Percentiles rank a stretch among this genome's conserved stretches.
These are phyloP conservation scores for Tholera decimalis DNA, from an alignment of 2,888 invertebrate species.

Conservation along the genomic window DNA sequence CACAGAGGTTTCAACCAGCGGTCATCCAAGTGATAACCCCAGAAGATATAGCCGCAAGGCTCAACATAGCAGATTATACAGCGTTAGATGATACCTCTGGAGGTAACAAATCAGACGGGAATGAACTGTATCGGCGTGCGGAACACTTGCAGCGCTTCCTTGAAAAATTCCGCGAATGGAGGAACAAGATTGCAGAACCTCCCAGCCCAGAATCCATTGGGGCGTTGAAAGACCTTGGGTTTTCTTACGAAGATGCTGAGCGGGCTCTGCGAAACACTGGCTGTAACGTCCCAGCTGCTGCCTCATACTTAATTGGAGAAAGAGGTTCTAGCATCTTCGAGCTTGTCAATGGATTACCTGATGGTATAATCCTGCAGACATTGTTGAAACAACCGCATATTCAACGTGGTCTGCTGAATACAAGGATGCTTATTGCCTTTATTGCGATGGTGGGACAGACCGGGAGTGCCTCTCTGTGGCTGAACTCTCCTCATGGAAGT, in stretches of 20 bases:
- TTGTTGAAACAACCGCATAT: conserved; percentile 86
- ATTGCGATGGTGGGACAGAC: conserved; percentile 88
- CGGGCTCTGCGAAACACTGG: conserved; percentile 82
- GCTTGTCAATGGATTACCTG: conserved; percentile 83
- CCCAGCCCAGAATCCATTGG: conserved; percentile 79
- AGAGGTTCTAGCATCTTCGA: conserved; percentile 87
- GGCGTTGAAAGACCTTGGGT: conserved; percentile 82
- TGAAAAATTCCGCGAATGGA: conserved; percentile 85
- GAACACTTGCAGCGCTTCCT: conserved; percentile 83
- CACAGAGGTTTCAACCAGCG: conserved; percentile 70
- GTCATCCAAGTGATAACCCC: conserved; percentile 85
- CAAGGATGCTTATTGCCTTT: conserved; percentile 86
- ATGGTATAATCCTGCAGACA: conserved; percentile 82
- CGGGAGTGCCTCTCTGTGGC: conserved; percentile 85
- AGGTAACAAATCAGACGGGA: conserved; percentile 46
- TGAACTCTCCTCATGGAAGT: conserved; percentile 87
- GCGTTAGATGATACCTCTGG: conserved; percentile 53
- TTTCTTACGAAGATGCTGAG: conserved; percentile 79
- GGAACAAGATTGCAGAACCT: conserved; percentile 78
- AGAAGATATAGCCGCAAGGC: conserved; percentile 81
- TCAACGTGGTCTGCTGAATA: conserved; percentile 85
- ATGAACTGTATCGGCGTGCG: conserved; percentile 77
- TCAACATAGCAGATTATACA: conserved; percentile 63
- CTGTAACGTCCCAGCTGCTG: conserved; percentile 86
- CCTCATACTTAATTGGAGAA: conserved; percentile 86